Conservation (phyloP, 2,113 vertebrate genomes). For the Ciconia boyciana region DNA sequence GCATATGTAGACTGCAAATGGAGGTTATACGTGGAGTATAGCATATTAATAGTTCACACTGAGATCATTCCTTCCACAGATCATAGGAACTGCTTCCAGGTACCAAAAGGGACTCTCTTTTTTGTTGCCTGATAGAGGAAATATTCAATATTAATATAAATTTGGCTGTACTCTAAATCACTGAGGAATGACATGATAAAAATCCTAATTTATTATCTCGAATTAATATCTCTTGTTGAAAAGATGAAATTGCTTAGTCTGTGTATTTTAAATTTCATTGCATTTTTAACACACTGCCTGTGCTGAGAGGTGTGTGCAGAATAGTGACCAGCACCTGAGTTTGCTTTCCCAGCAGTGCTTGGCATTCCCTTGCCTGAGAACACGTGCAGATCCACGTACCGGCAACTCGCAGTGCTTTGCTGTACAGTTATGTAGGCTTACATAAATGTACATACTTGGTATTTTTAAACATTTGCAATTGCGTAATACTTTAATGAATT, state of each 20-base stretch:
- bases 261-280: background rate
- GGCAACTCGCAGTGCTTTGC: background rate
- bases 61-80: background rate
- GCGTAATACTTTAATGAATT: constrained; percentile 7
- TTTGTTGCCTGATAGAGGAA: background rate
- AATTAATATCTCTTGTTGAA: background rate
- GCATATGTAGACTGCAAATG: background rate
- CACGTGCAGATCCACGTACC: background rate
- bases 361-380: background rate
- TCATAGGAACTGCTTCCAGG: background rate
- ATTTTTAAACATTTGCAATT: constrained; percentile 25
- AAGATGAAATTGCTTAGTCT: background rate
- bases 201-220: background rate
- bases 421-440: background rate
- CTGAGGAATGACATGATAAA: background rate
- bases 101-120: background rate
- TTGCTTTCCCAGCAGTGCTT: background rate
- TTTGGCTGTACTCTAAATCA: background rate
- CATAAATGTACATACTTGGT: background rate
- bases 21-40: background rate
- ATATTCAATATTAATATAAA: background rate
- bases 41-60: background rate
- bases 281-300: background rate
- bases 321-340: too few relatives aligned
- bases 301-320: background rate